These are phyloP conservation scores for Drosophila sproati DNA, from an alignment of 1,140 invertebrate species.

Conservation along the genomic window DNA sequence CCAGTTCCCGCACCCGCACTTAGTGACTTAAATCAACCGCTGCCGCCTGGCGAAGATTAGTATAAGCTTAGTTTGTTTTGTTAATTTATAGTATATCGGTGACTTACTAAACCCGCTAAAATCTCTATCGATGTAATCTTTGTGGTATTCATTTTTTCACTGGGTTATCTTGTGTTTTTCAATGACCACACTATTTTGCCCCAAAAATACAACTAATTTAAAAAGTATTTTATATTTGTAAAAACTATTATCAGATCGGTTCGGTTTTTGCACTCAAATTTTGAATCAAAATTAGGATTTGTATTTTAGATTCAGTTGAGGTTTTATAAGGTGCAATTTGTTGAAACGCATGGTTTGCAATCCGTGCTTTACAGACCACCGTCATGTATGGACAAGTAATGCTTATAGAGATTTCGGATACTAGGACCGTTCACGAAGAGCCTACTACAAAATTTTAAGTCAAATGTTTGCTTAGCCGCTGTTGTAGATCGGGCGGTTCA, in stretches of 20 bases:
- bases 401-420: conserved; percentile 10
- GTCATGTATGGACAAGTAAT: conserved; percentile 21
- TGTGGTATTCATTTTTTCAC: neutral
- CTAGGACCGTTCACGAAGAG: conserved; percentile 1
- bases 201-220: neutral
- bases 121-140: neutral
- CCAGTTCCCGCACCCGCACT: conserved; percentile 52
- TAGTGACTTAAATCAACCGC: conserved; percentile 64
- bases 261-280: conserved; percentile 6
- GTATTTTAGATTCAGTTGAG: neutral
- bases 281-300: neutral
- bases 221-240: neutral
- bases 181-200: neutral
- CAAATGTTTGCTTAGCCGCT: neutral
- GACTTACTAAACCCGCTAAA: conserved; percentile 10
- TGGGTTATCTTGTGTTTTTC: neutral
- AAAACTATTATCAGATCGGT: neutral
- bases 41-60: conserved; percentile 83
- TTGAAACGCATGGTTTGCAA: neutral
- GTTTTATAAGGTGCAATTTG: neutral
- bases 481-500: neutral
- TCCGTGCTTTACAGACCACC: neutral
- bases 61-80: conserved; percentile 1
- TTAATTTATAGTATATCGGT: neutral
- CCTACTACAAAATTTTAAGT: conserved; percentile 8